These are phyloP conservation scores for Caenorhabditis sp. DNA, from an alignment of 2,888 invertebrate species.

Conservation along the genomic window DNA sequence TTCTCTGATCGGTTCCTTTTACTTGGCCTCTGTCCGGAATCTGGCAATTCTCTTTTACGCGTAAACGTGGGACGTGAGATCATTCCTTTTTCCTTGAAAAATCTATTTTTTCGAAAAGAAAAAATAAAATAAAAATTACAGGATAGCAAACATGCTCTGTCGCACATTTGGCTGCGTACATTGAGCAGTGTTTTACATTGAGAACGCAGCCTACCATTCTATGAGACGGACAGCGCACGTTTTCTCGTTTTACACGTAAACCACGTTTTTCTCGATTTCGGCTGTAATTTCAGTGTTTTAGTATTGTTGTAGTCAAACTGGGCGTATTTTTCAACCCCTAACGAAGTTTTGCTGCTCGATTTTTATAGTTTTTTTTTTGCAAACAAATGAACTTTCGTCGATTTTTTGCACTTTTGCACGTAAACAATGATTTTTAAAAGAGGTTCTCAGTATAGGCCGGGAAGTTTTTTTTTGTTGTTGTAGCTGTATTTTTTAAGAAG, in stretches of 20 bases:
- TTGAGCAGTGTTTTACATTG: constrained; percentile 13
- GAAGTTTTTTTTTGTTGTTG: no score
- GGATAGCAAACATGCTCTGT: constrained; percentile 15
- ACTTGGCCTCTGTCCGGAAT: background rate
- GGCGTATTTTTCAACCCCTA: no score
- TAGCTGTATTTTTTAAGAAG: no score
- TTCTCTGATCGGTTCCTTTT: constrained; percentile 10
- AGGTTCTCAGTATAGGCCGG: no score
- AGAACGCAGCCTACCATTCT: constrained; percentile 29
- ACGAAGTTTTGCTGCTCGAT: no score
- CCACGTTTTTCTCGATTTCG: background rate
- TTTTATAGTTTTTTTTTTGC: no score
- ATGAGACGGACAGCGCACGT: constrained; percentile 27
- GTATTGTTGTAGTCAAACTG: background rate
- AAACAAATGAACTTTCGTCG: no score
- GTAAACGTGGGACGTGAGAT: background rate
- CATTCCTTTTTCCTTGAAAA: background rate
- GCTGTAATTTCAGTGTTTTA: no score
- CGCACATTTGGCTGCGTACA: constrained; percentile 31
- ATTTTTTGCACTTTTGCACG: no score
- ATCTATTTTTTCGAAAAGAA: background rate
- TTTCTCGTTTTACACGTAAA: background rate
- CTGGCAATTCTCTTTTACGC: constrained; percentile 11
- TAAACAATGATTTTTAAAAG: no score
- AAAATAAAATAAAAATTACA: background rate